phyloP scores from a whole-genome alignment of 2,797 vertebrate species.

The Hirundo rustica region DNA sequence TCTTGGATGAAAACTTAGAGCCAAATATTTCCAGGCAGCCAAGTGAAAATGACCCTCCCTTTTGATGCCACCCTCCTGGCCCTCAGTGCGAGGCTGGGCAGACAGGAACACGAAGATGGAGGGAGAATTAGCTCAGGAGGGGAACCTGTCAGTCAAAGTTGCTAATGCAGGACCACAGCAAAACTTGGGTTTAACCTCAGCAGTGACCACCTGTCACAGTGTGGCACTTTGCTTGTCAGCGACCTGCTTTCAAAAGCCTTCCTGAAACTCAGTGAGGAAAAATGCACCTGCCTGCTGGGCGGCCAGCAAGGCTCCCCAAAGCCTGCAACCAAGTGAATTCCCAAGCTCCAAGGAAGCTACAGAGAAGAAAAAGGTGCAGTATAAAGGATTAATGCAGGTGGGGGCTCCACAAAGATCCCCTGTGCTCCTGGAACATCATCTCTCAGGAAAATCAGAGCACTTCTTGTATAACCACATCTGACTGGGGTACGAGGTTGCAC shows the following conservation, averaged over 20 bases:
- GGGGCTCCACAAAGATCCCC: not conserved
- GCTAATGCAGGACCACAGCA: conserved; percentile 33
- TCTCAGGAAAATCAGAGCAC: not conserved
- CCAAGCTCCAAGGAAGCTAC: not conserved
- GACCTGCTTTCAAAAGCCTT: not conserved
- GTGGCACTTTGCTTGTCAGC: conserved; percentile 12
- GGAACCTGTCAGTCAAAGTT: conserved; percentile 51
- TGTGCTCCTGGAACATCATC: not conserved
- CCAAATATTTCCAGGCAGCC: conserved; percentile 17
- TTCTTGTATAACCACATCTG: not conserved
- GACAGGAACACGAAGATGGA: conserved; percentile 4
- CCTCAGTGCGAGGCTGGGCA: not conserved
- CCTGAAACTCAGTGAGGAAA: not conserved
- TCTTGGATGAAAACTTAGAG: conserved; percentile 10
- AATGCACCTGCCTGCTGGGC: not conserved
- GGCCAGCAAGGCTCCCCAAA: not conserved
- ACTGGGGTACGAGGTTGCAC: not conserved
- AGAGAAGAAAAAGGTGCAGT: not conserved
- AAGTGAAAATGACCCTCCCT: not conserved
- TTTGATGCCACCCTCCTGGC: not conserved
- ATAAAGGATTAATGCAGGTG: not conserved
- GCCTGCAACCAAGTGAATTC: not conserved
- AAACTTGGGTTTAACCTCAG: not conserved
- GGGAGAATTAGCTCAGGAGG: not conserved
- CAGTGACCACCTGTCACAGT: not conserved